These are phyloP conservation scores for Chymomyza fuscimana DNA, from an alignment of 2,888 invertebrate genomes.

Conservation along the genomic window DNA sequence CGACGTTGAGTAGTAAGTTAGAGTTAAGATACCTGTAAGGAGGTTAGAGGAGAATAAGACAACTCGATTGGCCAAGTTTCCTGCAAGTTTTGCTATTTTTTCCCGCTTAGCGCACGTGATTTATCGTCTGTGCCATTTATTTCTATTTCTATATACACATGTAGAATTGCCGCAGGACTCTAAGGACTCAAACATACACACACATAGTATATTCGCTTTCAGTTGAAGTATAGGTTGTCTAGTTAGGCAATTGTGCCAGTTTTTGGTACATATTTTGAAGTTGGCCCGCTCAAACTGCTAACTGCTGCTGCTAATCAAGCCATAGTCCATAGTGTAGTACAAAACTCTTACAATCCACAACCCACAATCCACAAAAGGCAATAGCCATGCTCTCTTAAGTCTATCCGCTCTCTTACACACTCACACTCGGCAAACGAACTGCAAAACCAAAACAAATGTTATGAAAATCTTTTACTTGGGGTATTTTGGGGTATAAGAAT, in stretches of 20 bases:
- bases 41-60: background rate
- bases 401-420: background rate
- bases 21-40: background rate
- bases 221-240: conserved; percentile 38
- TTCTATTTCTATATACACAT: conserved; percentile 16
- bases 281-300: background rate
- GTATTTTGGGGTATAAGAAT: too few species aligned
- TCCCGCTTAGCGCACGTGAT: conserved; percentile 53
- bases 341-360: conserved; percentile 57
- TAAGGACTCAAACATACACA: background rate
- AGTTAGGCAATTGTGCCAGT: conserved; percentile 53
- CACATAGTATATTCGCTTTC: conserved; percentile 48
- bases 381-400: background rate
- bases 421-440: conserved; percentile 56
- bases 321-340: background rate
- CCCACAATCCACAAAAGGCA: too few species aligned
- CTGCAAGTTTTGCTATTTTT: background rate
- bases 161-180: conserved; percentile 35
- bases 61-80: conserved; percentile 5
- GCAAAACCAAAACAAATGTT: conserved; percentile 76
- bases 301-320: conserved; percentile 3
- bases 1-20: background rate
- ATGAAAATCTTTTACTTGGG: too few species aligned
- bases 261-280: conserved; percentile 17
- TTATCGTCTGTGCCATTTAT: conserved; percentile 66